Evolutionary conservation across 2,888 invertebrate genomes (phyloP).

Genomic region (Hecatera dysodea): DNA sequence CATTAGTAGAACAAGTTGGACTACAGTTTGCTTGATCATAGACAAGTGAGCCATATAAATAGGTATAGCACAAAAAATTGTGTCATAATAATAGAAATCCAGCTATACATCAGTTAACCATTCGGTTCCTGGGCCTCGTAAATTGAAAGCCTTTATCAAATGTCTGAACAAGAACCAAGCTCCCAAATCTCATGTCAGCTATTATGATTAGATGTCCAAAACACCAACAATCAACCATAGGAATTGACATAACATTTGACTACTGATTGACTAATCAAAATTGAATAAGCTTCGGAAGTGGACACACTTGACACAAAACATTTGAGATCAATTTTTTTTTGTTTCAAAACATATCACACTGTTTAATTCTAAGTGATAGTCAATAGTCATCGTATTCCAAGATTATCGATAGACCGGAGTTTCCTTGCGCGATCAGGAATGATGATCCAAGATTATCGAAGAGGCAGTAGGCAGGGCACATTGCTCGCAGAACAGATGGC

Average conservation of each 20-base stretch:
- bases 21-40: too few relatives aligned
- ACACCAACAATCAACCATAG: background rate
- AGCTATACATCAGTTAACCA: background rate
- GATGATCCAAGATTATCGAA: too few relatives aligned
- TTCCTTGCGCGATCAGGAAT: too few relatives aligned
- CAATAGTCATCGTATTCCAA: too few relatives aligned
- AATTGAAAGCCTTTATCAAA: background rate
- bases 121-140: background rate
- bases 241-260: slow-evolving; percentile 11
- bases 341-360: background rate
- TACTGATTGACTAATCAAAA: slow-evolving; percentile 5
- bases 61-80: too few relatives aligned
- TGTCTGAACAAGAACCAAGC: background rate
- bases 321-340: background rate
- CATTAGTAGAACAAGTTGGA: too few relatives aligned
- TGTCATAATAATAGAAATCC: background rate
- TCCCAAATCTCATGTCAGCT: slow-evolving; percentile 1
- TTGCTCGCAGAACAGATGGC: too few relatives aligned
- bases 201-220: slow-evolving; percentile 8
- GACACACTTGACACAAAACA: background rate
- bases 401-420: too few relatives aligned
- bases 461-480: too few relatives aligned
- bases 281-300: background rate
- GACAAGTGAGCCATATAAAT: too few relatives aligned
- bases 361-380: too few relatives aligned